Percentiles rank a stretch among this genome's conserved stretches.
phyloP scores from a whole-genome alignment of 2,888 invertebrate genomes.

The Plebejus melissa region DNA sequence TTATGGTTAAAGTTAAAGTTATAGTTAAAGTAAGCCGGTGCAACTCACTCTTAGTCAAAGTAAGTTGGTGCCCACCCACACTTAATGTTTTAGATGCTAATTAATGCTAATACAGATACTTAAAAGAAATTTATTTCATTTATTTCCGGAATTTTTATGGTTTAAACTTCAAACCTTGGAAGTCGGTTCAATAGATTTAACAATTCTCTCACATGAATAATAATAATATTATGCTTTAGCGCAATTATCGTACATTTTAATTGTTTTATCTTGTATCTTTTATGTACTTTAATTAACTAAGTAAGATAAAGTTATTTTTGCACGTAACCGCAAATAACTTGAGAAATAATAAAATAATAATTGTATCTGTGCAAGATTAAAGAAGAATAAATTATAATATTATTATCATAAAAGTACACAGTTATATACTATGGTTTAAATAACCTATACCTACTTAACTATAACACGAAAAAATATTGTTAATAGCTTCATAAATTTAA shows the following conservation, averaged over 20 bases:
- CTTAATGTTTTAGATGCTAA: no score
- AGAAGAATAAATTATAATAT: background rate
- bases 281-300: constrained; percentile 1
- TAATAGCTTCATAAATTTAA: no score
- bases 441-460: no score
- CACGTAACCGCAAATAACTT: background rate
- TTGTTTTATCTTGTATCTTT: constrained; percentile 13
- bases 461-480: no score
- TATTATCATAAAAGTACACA: background rate
- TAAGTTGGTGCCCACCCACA: no score
- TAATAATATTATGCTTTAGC: background rate
- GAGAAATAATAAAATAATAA: background rate
- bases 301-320: background rate
- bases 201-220: background rate
- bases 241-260: background rate
- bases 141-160: background rate
- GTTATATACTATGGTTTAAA: no score
- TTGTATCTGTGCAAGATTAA: background rate
- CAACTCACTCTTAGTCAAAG: no score
- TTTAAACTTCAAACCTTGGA: background rate
- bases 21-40: no score
- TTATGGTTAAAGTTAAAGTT: no score
- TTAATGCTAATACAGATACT: no score
- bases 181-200: background rate
- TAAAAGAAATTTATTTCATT: background rate